Percentiles rank a stretch among this genome's conserved stretches.
Evolutionary conservation across 53 echinoderm and acorn worm species (phyloP).

Genomic region (Holothuria scabra): DNA sequence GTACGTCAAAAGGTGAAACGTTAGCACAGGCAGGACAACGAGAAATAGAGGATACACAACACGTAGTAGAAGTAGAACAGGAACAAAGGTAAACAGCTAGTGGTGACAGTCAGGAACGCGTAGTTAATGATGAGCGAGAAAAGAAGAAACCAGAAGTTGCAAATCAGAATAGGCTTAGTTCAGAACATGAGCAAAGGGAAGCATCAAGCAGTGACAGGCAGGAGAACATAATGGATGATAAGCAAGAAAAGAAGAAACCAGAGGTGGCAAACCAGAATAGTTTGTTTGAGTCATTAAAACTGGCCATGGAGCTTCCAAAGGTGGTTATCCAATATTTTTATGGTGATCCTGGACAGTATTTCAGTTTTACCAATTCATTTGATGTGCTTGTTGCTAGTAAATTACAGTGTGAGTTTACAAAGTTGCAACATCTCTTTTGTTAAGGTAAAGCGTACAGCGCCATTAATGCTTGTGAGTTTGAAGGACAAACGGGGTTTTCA

Average conservation of each 20-base stretch:
- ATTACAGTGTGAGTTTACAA: slow-evolving; percentile 1
- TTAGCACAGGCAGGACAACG: not conserved
- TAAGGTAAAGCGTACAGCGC: not conserved
- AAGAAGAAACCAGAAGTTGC: too few species aligned
- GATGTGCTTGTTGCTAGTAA: slow-evolving; percentile 14
- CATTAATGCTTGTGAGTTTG: slow-evolving; percentile 19
- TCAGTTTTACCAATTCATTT: not conserved
- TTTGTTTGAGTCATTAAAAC: not conserved
- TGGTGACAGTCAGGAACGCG: too few species aligned
- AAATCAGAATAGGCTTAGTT: not conserved
- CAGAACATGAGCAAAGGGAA: not conserved
- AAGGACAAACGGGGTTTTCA: slow-evolving; percentile 5
- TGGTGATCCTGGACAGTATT: slow-evolving; percentile 7
- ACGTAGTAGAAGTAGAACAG: too few species aligned
- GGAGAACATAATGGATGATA: not conserved
- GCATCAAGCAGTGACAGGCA: not conserved
- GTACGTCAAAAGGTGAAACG: not conserved
- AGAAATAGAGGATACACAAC: not conserved
- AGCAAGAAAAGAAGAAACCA: not conserved
- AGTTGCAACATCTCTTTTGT: slow-evolving; percentile 20
- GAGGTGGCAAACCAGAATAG: not conserved
- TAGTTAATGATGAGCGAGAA: too few species aligned
- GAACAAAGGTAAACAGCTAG: too few species aligned
- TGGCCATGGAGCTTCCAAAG: slow-evolving; percentile 34
- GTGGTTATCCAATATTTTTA: slow-evolving; percentile 9